Percentiles rank a stretch among this genome's conserved stretches.
Conservation (phyloP, 2,888 invertebrate genomes). For the Drosophila engyochracea region DNA sequence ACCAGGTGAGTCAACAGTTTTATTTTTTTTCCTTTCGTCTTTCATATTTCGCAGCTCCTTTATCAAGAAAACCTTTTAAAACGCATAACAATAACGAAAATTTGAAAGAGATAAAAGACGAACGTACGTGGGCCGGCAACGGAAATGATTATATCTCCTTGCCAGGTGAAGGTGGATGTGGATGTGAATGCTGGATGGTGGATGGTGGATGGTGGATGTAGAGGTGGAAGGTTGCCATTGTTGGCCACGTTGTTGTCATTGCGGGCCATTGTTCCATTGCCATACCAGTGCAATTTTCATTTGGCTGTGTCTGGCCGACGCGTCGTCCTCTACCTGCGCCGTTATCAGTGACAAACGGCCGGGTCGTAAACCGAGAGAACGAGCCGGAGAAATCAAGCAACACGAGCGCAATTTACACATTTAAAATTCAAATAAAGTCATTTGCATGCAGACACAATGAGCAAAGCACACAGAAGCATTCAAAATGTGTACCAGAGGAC, state of each 20-base stretch:
- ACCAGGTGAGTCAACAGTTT: constrained; percentile 75
- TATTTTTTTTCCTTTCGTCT: constrained; percentile 30
- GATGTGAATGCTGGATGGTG: not conserved
- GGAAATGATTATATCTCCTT: constrained; percentile 80
- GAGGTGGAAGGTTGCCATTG: constrained; percentile 28
- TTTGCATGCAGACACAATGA: constrained; percentile 77
- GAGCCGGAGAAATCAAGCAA: constrained; percentile 51
- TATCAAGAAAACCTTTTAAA: constrained; percentile 76
- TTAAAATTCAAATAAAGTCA: constrained; percentile 80
- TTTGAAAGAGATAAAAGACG: constrained; percentile 78
- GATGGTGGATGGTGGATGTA: not conserved
- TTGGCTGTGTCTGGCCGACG: constrained; percentile 54
- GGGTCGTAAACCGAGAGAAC: constrained; percentile 65
- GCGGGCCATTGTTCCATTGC: constrained; percentile 68
- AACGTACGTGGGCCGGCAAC: constrained; percentile 75
- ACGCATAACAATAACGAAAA: constrained; percentile 77
- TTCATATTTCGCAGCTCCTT: constrained; percentile 43
- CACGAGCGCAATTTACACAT: constrained; percentile 75
- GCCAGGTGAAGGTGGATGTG: constrained; percentile 23
- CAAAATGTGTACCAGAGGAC: constrained; percentile 3
- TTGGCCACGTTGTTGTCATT: constrained; percentile 67
- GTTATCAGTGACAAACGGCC: constrained; percentile 80
- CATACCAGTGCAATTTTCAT: constrained; percentile 71
- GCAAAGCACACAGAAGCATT: constrained; percentile 17
- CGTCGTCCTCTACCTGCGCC: constrained; percentile 44